Evolutionary conservation across 2,888 invertebrate genomes (phyloP), one percentile per base, ranked within the genome.

Genomic region (Oegoconia quadripuncta): DNA sequence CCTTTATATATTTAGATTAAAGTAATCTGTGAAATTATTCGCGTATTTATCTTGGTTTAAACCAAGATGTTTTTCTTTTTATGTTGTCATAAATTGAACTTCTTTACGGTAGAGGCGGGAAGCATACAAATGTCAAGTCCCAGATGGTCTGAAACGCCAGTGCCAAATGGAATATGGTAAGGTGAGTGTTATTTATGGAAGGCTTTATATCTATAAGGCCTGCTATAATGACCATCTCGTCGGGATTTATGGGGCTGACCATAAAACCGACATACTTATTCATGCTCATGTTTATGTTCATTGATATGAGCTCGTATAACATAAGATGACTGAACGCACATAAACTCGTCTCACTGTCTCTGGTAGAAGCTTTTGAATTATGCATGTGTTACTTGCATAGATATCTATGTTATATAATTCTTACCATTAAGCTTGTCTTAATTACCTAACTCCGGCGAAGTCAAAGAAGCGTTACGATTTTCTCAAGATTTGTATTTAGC

Each of bases 231-330:
- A 64, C 66, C 61, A 60, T 53, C 54, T 59, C 61, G 55, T 46
- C 39, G 39, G 55, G 61, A 73, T 76, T 74, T 77, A 78, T 67
- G 63, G 48, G 46, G 39, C 42, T 46, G 48, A 57, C 61, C 64
- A 56, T 78, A 75, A 79, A 78, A 65, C 64, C 63, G 58, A 61
- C 66, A 64, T 68, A 75, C 65, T 76, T 75, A 76, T 75, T 74
- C 73, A 76, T 71, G 68, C 63, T 64, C 65, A 72, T 72, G 70
- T 74, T 76, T 74, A 75, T 61, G 65, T 59, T 74, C 72, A 75
- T 77, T 74, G 74, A 71, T 76, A 75, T 68, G 67, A 58, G 59
- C 53, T 57, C 59, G 55, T 66, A 73, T 59, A 56, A 54, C 23
- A 7, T 25, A 22, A 36, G 37, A 37, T 16, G 39, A 53, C 46